phyloP scores from a whole-genome alignment of 1,140 invertebrate genomes.

The Venturia canescens region DNA sequence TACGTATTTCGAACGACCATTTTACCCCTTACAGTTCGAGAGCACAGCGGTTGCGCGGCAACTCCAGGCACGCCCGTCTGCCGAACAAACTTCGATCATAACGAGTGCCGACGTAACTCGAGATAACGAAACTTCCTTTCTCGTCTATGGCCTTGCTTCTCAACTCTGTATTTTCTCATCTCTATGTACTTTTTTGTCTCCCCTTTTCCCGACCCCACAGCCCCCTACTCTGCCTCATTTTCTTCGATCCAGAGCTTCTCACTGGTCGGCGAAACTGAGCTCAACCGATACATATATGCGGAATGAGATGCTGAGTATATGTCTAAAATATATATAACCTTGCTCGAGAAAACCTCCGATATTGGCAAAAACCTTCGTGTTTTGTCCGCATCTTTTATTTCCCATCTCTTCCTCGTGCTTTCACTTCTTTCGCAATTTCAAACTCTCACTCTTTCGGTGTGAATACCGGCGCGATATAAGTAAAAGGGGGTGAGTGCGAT shows the following conservation, averaged over 20 bases:
- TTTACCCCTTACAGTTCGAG: slow-evolving; percentile 2
- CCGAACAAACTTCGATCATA: slow-evolving; percentile 57
- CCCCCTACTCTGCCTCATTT: not conserved
- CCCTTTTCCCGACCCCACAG: not conserved
- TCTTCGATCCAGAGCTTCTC: not conserved
- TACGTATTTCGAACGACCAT: not conserved
- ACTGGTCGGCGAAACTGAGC: slow-evolving; percentile 6
- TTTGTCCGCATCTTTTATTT: not conserved
- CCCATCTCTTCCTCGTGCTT: not conserved
- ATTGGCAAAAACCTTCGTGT: slow-evolving; percentile 7
- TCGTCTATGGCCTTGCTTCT: slow-evolving; percentile 1
- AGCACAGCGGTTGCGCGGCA: slow-evolving; percentile 25
- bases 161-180: not conserved
- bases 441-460: slow-evolving; percentile 1
- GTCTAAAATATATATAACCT: slow-evolving; percentile 2
- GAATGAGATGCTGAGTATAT: not conserved
- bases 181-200: not conserved
- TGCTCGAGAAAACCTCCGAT: not conserved
- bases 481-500: not conserved
- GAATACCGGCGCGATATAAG: not conserved
- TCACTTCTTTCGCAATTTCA: not conserved
- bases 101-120: slow-evolving; percentile 62
- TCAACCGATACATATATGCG: not conserved
- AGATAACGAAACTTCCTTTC: slow-evolving; percentile 62
- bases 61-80: slow-evolving; percentile 37